Conservation (phyloP, 2,113 vertebrate species). For the Gambusia affinis region DNA sequence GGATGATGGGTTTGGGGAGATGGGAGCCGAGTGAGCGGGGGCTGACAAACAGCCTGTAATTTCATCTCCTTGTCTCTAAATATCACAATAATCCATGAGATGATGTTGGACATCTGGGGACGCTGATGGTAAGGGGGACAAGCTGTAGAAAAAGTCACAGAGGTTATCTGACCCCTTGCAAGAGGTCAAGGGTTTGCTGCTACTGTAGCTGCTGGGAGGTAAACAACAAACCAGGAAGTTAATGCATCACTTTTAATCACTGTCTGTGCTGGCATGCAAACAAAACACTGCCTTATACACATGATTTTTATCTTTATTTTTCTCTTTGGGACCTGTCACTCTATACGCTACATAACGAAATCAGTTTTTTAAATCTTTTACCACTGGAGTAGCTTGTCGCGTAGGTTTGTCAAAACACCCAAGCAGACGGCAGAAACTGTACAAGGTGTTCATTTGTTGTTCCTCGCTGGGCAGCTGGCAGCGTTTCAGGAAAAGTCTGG, state of each 20-base stretch:
- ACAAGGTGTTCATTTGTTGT: not conserved
- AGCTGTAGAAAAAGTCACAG: not conserved
- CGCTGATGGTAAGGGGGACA: not conserved
- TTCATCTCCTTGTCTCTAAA: constrained; percentile 3
- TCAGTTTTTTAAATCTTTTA: not conserved
- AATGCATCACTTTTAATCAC: constrained; percentile 31
- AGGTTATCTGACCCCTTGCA: not conserved
- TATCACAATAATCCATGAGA: not conserved
- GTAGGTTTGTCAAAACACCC: not conserved
- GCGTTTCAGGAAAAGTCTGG: not conserved
- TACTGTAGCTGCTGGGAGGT: constrained; percentile 6
- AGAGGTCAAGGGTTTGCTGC: constrained; percentile 41
- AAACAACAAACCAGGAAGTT: constrained; percentile 43
- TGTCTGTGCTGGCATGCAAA: not conserved
- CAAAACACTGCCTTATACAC: not conserved
- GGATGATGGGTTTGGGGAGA: constrained; percentile 86
- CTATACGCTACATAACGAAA: too few relatives aligned
- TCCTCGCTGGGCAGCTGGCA: not conserved
- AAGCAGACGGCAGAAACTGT: not conserved
- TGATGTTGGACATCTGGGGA: not conserved
- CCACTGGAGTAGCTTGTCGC: not conserved
- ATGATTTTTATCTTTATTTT: not conserved
- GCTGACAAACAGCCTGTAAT: constrained; percentile 7
- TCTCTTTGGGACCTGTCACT: too few relatives aligned
- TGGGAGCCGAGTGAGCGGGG: constrained; percentile 16